These are phyloP conservation scores for Drosophila lowei DNA, from an alignment of 1,140 invertebrate species.

Conservation along the genomic window DNA sequence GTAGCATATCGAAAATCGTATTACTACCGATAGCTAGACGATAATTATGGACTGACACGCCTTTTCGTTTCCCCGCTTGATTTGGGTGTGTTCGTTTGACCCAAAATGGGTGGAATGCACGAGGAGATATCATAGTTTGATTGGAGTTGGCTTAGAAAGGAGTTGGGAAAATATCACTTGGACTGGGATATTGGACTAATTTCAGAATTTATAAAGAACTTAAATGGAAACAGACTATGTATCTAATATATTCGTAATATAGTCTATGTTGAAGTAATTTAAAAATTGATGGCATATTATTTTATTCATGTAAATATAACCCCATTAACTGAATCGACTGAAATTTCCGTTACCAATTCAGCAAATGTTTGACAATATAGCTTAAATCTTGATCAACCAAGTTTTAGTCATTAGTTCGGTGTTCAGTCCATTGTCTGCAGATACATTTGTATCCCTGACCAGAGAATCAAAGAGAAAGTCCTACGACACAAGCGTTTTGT, in stretches of 20 bases:
- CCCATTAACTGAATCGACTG: too few species aligned
- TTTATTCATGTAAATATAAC: too few species aligned
- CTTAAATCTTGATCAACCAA: constrained; percentile 35
- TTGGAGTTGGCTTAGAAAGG: not conserved
- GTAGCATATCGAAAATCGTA: constrained; percentile 48
- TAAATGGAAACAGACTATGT: too few species aligned
- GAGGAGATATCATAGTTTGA: not conserved
- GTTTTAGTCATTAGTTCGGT: constrained; percentile 25
- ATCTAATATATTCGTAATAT: too few species aligned
- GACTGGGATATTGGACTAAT: too few species aligned
- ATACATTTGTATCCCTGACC: constrained; percentile 1
- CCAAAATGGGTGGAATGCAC: not conserved
- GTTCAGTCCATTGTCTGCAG: constrained; percentile 17
- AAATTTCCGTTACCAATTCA: too few species aligned
- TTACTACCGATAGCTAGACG: constrained; percentile 17
- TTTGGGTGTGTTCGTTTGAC: constrained; percentile 13
- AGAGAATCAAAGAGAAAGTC: constrained; percentile 62
- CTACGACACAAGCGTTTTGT: constrained; percentile 32
- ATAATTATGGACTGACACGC: constrained; percentile 40
- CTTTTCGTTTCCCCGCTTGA: constrained; percentile 7
- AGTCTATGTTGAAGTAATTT: too few species aligned
- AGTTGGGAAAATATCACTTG: too few species aligned
- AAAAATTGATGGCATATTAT: too few species aligned
- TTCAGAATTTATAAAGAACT: too few species aligned
- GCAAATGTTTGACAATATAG: not conserved